Conservation (phyloP, 1,140 invertebrate species). For the Drosophila tani region DNA sequence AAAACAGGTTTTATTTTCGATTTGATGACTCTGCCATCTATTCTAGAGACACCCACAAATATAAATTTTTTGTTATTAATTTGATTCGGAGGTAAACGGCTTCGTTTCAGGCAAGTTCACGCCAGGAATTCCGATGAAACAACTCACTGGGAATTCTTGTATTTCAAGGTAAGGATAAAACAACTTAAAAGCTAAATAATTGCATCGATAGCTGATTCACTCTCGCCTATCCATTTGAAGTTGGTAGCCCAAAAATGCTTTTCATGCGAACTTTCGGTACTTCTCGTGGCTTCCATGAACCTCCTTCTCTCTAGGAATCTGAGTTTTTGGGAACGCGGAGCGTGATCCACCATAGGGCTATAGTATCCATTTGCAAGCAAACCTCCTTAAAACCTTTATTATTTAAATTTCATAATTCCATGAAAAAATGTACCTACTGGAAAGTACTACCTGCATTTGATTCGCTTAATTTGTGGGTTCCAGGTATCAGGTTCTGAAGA, state of each 20-base stretch:
- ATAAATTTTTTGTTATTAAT: slow-evolving; percentile 15
- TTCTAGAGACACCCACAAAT: slow-evolving; percentile 36
- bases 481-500: not conserved
- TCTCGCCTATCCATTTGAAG: not conserved
- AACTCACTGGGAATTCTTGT: not conserved
- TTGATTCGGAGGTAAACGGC: slow-evolving; percentile 1
- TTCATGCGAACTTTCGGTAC: no score
- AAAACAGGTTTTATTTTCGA: slow-evolving; percentile 35
- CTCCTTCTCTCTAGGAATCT: no score
- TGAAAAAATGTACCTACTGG: no score
- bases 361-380: no score
- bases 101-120: slow-evolving; percentile 1
- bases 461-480: not conserved
- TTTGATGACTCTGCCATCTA: slow-evolving; percentile 27
- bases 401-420: no score
- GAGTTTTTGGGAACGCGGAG: no score
- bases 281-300: no score
- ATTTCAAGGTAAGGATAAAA: slow-evolving; percentile 5
- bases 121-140: slow-evolving; percentile 4
- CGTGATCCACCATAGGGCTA: no score
- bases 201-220: rapidly evolving
- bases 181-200: no score
- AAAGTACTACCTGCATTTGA: no score
- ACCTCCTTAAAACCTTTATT: no score
- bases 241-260: no score